Evolutionary conservation across 2,113 vertebrate genomes (phyloP).

Genomic region (Syrmaticus mikado): DNA sequence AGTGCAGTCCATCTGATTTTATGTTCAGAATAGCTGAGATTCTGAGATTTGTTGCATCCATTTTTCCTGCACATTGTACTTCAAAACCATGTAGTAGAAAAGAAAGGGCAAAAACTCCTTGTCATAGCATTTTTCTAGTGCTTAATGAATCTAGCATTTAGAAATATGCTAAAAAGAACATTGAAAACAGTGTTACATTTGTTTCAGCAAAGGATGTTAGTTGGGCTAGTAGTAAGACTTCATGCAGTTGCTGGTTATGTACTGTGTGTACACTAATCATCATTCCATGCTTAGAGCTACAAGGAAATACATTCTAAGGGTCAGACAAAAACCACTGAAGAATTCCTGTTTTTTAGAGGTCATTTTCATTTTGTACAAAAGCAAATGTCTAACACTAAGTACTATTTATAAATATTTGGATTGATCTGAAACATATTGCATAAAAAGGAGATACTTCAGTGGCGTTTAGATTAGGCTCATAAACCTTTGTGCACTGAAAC

Average conservation of each 20-base stretch:
- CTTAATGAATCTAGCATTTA: not conserved
- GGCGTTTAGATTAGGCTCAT: not conserved
- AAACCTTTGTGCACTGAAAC: not conserved
- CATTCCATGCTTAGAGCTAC: not conserved
- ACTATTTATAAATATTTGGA: not conserved
- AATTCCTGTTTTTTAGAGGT: not conserved
- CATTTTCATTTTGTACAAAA: not conserved
- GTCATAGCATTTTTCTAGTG: not conserved
- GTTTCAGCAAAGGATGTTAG: not conserved
- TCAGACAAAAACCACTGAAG: not conserved
- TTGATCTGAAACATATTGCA: not conserved
- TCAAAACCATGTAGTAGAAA: not conserved
- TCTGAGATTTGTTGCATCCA: not conserved
- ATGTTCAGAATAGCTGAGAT: not conserved
- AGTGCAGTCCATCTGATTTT: not conserved
- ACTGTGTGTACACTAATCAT: not conserved
- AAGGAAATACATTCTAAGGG: not conserved
- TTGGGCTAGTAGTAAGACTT: not conserved
- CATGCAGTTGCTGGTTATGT: not conserved
- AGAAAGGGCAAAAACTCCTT: not conserved
- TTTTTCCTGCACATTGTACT: not conserved
- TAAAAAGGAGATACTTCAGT: not conserved
- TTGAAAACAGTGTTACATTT: not conserved
- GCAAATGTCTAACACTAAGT: not conserved
- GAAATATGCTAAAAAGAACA: not conserved